A percentile compares a stretch with the other conserved stretches of the same genome.
Evolutionary conservation across 2,113 vertebrate genomes (phyloP).

Genomic region (Microcebus jonahi): DNA sequence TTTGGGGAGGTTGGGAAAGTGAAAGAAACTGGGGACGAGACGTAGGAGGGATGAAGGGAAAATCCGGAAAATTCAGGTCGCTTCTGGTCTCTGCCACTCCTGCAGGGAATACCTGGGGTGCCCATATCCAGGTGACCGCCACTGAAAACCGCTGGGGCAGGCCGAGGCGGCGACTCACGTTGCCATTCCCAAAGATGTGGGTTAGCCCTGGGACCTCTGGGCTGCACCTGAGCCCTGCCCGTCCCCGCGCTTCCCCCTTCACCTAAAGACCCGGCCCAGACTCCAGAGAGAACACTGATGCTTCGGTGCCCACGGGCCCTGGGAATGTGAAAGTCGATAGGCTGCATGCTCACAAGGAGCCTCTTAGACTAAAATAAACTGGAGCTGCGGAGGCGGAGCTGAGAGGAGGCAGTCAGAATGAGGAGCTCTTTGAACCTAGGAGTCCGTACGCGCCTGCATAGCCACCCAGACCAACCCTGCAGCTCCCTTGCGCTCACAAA

Average conservation of each 20-base stretch:
- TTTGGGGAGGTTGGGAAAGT: neutral
- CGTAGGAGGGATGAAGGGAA: neutral
- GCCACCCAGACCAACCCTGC: conserved; percentile 4
- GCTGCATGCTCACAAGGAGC: neutral
- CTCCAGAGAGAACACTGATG: neutral
- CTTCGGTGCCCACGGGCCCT: neutral
- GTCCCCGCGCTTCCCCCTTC: neutral
- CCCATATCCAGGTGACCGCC: neutral
- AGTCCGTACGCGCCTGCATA: neutral
- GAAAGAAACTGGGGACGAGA: neutral
- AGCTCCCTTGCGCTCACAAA: neutral
- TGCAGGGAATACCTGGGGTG: neutral
- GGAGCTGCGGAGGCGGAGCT: neutral
- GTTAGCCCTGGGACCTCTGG: neutral
- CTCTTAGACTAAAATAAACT: neutral
- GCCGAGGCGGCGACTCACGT: neutral
- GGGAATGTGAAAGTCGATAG: neutral
- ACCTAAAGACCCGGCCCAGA: neutral
- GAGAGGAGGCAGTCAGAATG: neutral
- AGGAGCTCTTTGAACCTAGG: neutral
- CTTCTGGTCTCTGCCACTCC: neutral
- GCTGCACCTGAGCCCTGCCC: neutral
- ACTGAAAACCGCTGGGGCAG: neutral
- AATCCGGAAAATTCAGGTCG: neutral
- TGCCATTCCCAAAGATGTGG: neutral